Evolutionary conservation across 2,888 invertebrate species (phyloP).

Genomic region (Habrosyne pyritoides): DNA sequence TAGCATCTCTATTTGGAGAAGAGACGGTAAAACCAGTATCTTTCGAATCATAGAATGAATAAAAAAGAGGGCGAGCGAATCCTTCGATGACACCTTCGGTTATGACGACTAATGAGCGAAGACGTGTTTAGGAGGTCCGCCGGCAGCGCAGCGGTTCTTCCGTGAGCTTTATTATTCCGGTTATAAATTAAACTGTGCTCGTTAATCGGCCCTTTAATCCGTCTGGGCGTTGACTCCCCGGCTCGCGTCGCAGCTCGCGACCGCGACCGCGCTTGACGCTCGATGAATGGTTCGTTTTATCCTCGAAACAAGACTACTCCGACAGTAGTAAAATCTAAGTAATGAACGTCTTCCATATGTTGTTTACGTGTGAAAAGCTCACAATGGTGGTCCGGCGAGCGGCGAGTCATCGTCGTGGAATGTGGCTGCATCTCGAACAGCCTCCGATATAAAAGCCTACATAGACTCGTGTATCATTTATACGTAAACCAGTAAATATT

Average conservation of each 20-base stretch:
- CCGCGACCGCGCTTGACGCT: conserved; percentile 14
- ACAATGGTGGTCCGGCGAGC: conserved; percentile 40
- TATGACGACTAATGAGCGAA: conserved; percentile 49
- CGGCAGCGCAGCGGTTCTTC: conserved; percentile 54
- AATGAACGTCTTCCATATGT: conserved; percentile 48
- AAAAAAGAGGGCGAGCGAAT: conserved; percentile 25
- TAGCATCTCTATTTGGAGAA: conserved; percentile 42
- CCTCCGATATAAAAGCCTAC: conserved; percentile 36
- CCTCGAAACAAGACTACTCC: conserved; percentile 41
- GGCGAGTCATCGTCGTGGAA: conserved; percentile 72
- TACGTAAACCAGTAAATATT: conserved; percentile 19
- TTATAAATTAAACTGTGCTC: conserved; percentile 78
- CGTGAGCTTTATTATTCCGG: conserved; percentile 76
- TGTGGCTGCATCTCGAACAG: conserved; percentile 65
- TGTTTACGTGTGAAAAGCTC: conserved; percentile 55
- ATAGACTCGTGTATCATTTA: conserved; percentile 18
- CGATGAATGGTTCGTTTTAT: conserved; percentile 56
- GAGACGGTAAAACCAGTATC: conserved; percentile 27
- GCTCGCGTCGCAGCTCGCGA: conserved; percentile 35
- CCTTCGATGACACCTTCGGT: conserved; percentile 63
- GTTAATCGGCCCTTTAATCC: conserved; percentile 81
- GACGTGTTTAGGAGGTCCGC: conserved; percentile 23
- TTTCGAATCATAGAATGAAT: conserved; percentile 5
- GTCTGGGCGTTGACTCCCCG: conserved; percentile 78
- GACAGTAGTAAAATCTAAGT: conserved; percentile 59